Evolutionary conservation across 2,113 vertebrate species (phyloP), one percentile per base, ranked within the genome.

Genomic region (Heterocephalus glaber): DNA sequence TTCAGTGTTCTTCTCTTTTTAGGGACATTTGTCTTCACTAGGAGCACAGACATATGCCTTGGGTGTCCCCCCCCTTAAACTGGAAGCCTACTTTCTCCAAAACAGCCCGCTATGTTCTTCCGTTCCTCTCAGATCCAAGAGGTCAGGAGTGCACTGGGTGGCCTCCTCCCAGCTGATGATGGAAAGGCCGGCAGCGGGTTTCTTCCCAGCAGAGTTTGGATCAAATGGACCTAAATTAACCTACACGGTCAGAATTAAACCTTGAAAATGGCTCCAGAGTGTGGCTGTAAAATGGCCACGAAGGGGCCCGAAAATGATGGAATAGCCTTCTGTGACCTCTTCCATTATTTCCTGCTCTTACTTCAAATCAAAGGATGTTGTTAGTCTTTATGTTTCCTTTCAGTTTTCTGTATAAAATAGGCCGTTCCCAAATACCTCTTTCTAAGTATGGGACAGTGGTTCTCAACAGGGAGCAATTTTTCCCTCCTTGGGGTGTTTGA

Each of bases 131-230:
- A 2, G 58, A 54, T 76, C 41, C 35, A 0, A 2, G 63, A 28
- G 63, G 2, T 41, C 2, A 26, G 66, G 80, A 22, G 7, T 1
- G 20, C 2, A n/a, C 1, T 1, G 33, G 0, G 5, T 2, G 3
- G 0, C 5, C 17, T 30, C 63, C 26, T 56, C 58, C 66, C 38
- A 13, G 0, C 13, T 0, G 35, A 8, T 1, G 14, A 17, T 35
- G 30, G 49, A 28, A 28, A 7, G 49, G 47, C 30, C 76, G 3
- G 12, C 20, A 2, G 47, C 47, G 33, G 13, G 1, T 72, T 60
- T 54, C 68, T 70, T 85, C 54, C 3, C 2, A 12, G 0, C 26
- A 26, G 13, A 56, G 7, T 30, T 28, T 1, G 58, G 35, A 20
- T 6, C 20, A 5, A 0, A 2, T 5, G 14, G 74, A 60, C 20